A percentile compares a stretch with the other conserved stretches of the same genome.
These are phyloP conservation scores for Gonioctena quinquepunctata DNA, from an alignment of 1,140 invertebrate genomes.

Conservation along the genomic window DNA sequence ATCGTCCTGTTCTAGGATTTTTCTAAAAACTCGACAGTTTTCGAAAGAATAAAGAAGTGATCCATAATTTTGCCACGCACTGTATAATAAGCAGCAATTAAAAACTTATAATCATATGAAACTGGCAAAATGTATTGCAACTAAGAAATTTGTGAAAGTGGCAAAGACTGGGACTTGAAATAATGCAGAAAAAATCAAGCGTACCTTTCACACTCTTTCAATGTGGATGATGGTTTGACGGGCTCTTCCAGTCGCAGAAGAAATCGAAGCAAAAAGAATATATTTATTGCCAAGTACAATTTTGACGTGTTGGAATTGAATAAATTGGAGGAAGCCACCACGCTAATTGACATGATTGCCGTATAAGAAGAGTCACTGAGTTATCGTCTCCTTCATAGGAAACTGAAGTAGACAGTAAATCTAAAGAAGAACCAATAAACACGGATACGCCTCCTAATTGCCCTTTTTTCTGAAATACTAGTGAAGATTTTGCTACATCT, in stretches of 20 bases:
- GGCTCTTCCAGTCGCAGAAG: background rate
- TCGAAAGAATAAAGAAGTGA: no score
- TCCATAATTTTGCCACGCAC: no score
- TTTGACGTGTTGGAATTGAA: constrained; percentile 16
- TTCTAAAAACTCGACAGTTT: no score
- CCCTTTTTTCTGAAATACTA: constrained; percentile 11
- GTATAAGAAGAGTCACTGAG: constrained; percentile 22
- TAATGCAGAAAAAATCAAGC: no score
- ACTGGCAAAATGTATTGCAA: no score
- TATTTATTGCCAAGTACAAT: background rate
- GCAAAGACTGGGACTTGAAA: no score
- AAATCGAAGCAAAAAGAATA: background rate
- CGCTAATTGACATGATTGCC: constrained; percentile 25
- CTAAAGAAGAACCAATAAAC: constrained; percentile 27
- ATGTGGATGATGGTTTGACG: no score
- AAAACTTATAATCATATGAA: no score
- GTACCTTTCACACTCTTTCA: no score
- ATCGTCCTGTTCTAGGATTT: no score
- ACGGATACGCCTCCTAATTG: constrained; percentile 27
- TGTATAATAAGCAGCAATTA: no score
- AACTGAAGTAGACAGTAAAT: constrained; percentile 20
- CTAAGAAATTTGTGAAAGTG: no score
- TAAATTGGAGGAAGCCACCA: constrained; percentile 10
- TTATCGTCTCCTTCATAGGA: constrained; percentile 23
- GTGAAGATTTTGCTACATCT: background rate